These are phyloP conservation scores for Bombus soroeensis DNA, from an alignment of 1,140 invertebrate genomes.

Conservation along the genomic window DNA sequence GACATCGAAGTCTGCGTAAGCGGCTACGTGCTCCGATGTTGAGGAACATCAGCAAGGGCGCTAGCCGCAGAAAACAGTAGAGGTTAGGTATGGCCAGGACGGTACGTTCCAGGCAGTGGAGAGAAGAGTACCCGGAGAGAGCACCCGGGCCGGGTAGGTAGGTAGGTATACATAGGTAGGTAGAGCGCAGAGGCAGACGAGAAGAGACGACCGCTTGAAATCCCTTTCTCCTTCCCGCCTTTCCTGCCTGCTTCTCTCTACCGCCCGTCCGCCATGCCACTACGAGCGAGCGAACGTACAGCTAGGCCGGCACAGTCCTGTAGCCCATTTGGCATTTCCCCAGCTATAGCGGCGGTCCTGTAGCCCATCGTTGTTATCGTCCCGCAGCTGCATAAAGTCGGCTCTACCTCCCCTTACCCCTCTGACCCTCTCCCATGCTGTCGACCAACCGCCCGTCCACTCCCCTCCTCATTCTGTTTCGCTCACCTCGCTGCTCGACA, in stretches of 20 bases:
- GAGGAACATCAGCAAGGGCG: conserved; percentile 52
- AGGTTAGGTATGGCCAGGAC: conserved; percentile 52
- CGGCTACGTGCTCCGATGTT: conserved; percentile 49
- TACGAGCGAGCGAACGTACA: conserved; percentile 74
- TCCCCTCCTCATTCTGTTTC: conserved; percentile 50
- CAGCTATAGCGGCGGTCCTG: conserved; percentile 83
- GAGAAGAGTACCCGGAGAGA: conserved; percentile 58
- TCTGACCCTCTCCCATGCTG: conserved; percentile 52
- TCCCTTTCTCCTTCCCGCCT: conserved; percentile 70
- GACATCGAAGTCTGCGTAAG: conserved; percentile 56
- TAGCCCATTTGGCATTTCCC: conserved; percentile 84
- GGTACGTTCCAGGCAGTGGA: conserved; percentile 52
- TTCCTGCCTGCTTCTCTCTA: conserved; percentile 65
- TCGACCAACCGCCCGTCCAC: conserved; percentile 46
- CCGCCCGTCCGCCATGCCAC: conserved; percentile 60
- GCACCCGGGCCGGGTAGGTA: conserved; percentile 49
- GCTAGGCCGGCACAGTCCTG: conserved; percentile 81
- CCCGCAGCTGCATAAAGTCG: conserved; percentile 84
- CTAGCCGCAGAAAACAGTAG: conserved; percentile 54
- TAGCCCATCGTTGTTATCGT: conserved; percentile 85
- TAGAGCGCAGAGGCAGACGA: conserved; percentile 73
- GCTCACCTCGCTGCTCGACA: conserved; percentile 51
- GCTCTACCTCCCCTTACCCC: conserved; percentile 52
- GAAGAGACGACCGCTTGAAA: conserved; percentile 80
- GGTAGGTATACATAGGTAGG: conserved; percentile 55